Base-by-base conservation (phyloP, 2,797 vertebrate species). In the Cuculus canorus region DNA sequence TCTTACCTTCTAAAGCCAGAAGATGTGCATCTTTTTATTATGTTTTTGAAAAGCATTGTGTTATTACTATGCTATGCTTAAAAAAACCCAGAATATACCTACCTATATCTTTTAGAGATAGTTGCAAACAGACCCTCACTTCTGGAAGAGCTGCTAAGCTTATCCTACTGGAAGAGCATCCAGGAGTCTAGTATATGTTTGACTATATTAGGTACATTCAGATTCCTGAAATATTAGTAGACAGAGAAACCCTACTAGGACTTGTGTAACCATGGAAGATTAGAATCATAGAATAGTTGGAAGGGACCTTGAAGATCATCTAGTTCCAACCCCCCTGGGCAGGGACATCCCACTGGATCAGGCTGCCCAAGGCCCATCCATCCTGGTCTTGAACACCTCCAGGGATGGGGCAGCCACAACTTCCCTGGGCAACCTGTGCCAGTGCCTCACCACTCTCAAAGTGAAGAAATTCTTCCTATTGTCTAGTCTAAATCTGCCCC, bases 121-220 rank as follows among this genome's bases (percentile, higher is more conserved):
- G 45, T 41, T 86, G 33, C 52, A 91, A 86, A 59, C 21, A 33
- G 60, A 90, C 4, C 61, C 93, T 92, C 23, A 27, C 60, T 94
- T 95, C 64, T 32, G 43, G 39, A 76, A 76, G 41, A 86, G 19
- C 47, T 79, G 85, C 86, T 96, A 82, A 90, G 72, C 63, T 84
- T 78, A 79, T 86, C 50, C 77, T 78, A 50, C 59, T 88, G 33
- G 72, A 94, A 82, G 52, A 91, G 33, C 53, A 91, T 89, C 59
- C 64, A 72, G 11, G 52, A 22, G 64, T 91, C 87, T 87, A 85
- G 52, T 77, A 70, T 73, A 70, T 85, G 66, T 94, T 93, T 87
- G 83, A 70, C 59, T 94, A 68, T 91, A 96, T 92, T 92, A 85
- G 47, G 69, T 86, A 73, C 43, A 73, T 91, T 91, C 84, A 82